A percentile compares a stretch with the other conserved stretches of the same genome.
These are phyloP conservation scores for Sternotherus odoratus DNA, from an alignment of 2,797 vertebrate species.

Conservation along the genomic window DNA sequence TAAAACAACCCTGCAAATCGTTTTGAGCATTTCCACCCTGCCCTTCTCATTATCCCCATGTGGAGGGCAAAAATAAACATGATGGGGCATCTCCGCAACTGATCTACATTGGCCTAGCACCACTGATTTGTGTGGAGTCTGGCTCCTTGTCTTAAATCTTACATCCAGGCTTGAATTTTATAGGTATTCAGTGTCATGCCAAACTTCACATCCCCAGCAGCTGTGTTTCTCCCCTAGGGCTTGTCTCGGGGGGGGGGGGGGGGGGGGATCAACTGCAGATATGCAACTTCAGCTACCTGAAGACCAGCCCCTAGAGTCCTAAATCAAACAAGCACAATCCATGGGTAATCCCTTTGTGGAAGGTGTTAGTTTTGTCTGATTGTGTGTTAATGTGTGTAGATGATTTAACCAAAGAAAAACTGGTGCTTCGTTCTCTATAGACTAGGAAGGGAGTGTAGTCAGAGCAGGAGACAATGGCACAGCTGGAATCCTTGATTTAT, in stretches of 20 bases:
- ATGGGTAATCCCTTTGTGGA: constrained; percentile 24
- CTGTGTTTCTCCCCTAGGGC: constrained; percentile 43
- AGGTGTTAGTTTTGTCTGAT: constrained; percentile 21
- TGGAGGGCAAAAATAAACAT: neutral
- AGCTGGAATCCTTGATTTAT: constrained; percentile 26
- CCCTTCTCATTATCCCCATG: neutral
- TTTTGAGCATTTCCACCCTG: neutral
- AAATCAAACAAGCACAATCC: constrained; percentile 38
- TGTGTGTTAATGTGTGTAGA: constrained; percentile 38
- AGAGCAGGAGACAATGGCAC: neutral
- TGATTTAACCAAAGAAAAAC: constrained; percentile 63
- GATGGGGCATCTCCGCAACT: neutral
- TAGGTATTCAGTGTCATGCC: neutral
- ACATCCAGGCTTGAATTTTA: constrained; percentile 43
- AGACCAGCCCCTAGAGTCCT: constrained; percentile 35
- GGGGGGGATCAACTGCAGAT: too few relatives aligned
- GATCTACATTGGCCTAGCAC: neutral
- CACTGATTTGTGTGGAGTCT: constrained; percentile 22
- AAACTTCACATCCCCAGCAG: neutral
- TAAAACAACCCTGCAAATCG: constrained; percentile 14
- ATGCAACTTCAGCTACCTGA: too few relatives aligned
- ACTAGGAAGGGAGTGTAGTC: constrained; percentile 20
- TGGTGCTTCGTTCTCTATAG: constrained; percentile 9
- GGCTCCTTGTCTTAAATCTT: constrained; percentile 57
- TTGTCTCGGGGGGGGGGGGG: too few relatives aligned